Percentiles rank a stretch among this genome's conserved stretches.
These are phyloP conservation scores for Mastigias papua DNA, from an alignment of 30 jellyfish, hydroid and myxozoan genomes.

Conservation along the genomic window DNA sequence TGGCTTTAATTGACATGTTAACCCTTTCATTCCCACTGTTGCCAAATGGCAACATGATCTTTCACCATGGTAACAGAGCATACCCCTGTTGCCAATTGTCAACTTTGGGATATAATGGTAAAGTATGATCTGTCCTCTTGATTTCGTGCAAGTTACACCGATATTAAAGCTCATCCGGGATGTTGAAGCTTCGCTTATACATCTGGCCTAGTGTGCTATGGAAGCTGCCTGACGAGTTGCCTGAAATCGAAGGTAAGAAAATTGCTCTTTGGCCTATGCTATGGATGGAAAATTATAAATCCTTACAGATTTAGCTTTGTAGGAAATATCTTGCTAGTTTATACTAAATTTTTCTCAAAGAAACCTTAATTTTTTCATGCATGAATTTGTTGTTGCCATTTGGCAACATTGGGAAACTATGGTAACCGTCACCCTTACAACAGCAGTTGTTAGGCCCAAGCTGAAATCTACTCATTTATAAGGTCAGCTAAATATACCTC, in stretches of 20 bases:
- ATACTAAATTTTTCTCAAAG: not conserved
- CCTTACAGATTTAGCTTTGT: not conserved
- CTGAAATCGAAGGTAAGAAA: not conserved
- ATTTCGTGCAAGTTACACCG: not conserved
- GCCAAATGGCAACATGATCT: not conserved
- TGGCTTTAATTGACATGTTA: too few relatives aligned
- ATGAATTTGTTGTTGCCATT: not conserved
- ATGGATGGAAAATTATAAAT: not conserved
- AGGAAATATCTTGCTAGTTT: not conserved
- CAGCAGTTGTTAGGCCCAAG: not conserved
- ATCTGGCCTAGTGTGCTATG: not conserved
- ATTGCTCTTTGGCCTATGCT: not conserved
- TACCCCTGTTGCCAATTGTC: not conserved
- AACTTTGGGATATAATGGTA: not conserved
- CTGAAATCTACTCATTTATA: not conserved
- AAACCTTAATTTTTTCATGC: not conserved
- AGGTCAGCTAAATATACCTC: not conserved
- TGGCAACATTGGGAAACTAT: not conserved
- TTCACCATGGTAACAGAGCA: not conserved
- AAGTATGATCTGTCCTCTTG: not conserved
- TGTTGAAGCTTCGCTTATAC: not conserved
- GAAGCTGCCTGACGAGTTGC: not conserved
- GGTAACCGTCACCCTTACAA: not conserved
- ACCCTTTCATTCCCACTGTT: not conserved
- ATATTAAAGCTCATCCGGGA: not conserved